Base-by-base conservation (phyloP, 2,888 invertebrate species). In the Ischnus inquisitorius region DNA sequence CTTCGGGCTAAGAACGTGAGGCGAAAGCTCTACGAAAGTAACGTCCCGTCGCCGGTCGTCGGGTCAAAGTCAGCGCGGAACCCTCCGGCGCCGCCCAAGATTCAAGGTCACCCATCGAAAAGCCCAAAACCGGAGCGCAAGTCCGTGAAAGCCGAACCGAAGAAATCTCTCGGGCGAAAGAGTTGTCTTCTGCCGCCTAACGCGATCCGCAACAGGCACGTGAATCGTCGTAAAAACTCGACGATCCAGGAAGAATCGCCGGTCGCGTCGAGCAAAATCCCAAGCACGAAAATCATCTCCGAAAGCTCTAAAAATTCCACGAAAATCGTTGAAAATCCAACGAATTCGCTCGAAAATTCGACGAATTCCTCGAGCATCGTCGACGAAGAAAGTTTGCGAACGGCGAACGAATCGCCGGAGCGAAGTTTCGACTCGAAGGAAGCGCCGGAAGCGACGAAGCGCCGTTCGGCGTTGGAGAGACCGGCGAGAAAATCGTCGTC, bases 101-200 rank as follows among this genome's bases (percentile, higher is more conserved):
- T 12, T 1, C 67, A 78, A 34, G 16, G 12, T 1, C 46, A 22
- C 0, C 22, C 34, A 34, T 6, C 34, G 34, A 19, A 57, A 60
- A 51, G 34, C 25, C 16, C 5, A 14, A 1, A 2, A 41, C 8
- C 10, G 69, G 25, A 48, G 14, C 19, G 14, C 14, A 65, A 48
- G 16, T 10, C 3, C 3, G 34, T 41, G 4, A 81, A 54, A 19
- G 8, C 51, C 1, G 28, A 64, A 0, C 5, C 19, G 12, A 41
- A 41, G 64, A 71, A 81, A 39, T 41, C 76, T 2, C 1, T 1
- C 2, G 14, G 46, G 5, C 46, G 84, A 39, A 81, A 67, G 12
- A 84, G 84, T 65, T 60, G 25, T 22, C 57, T 84, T 0, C 16
- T 72, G 4, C 78, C 78, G 19, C 84, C 78, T 0, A 81, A 84